Conservation (phyloP, 2,797 vertebrate species). For the Sparus aurata region DNA sequence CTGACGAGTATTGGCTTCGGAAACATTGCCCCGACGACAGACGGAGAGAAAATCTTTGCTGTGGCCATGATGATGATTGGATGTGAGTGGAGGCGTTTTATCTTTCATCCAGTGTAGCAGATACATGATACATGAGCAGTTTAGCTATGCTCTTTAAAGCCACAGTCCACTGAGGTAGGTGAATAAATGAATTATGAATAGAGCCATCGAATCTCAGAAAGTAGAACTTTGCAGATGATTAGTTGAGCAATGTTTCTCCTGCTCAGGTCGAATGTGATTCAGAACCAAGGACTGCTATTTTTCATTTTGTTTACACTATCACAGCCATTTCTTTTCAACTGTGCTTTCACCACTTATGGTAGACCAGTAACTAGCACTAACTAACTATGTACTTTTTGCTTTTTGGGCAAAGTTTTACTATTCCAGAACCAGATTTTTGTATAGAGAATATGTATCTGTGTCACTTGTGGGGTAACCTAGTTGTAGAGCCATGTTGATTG, state of each 20-base stretch:
- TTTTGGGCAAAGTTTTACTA: too few species aligned
- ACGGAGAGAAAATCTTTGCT: constrained; percentile 98
- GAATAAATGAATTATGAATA: constrained; percentile 60
- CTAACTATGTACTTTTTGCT: not conserved
- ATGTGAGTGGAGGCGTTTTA: constrained; percentile 90
- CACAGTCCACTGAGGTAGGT: constrained; percentile 40
- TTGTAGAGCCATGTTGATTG: not conserved
- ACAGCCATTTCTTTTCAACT: not conserved
- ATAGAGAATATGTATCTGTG: not conserved
- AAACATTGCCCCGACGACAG: constrained; percentile 97
- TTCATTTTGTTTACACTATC: constrained; percentile 4
- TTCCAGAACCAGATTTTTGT: too few species aligned
- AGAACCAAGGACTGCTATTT: constrained; percentile 2
- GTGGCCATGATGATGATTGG: constrained; percentile 99
- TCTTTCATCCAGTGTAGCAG: constrained; percentile 22
- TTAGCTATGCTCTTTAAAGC: constrained; percentile 59
- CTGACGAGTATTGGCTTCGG: constrained; percentile 98
- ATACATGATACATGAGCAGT: constrained; percentile 55
- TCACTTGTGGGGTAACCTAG: not conserved
- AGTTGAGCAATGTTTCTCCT: constrained; percentile 28
- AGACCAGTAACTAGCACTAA: not conserved
- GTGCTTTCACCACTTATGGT: constrained; percentile 1
- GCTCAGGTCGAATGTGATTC: not conserved
- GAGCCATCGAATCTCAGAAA: constrained; percentile 37
- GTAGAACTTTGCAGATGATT: constrained; percentile 43